These are phyloP conservation scores for Ruditapes philippinarum DNA, from an alignment of 1,140 invertebrate species.

Conservation along the genomic window DNA sequence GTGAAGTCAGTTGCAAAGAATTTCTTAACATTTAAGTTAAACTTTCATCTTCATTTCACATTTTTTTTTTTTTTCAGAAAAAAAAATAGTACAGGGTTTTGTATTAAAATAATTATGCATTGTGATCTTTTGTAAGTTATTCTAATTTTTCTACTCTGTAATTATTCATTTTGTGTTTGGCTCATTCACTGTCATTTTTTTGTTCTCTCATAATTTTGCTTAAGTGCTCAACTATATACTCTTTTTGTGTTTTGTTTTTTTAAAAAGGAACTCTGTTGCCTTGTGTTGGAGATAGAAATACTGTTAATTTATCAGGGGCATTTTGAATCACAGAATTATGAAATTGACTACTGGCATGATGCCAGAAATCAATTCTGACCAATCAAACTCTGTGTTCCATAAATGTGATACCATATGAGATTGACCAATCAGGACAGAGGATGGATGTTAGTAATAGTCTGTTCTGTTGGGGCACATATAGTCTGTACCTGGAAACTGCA, in stretches of 20 bases:
- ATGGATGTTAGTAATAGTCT: too few species aligned
- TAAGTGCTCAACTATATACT: conserved; percentile 44
- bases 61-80: too few species aligned
- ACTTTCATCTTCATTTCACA: too few species aligned
- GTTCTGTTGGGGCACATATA: not conserved
- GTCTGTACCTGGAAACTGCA: not conserved
- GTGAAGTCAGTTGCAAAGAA: too few species aligned
- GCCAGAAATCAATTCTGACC: conserved; percentile 1
- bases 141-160: not conserved
- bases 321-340: conserved; percentile 26
- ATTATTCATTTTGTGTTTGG: not conserved
- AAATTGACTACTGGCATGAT: not conserved
- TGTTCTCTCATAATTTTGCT: not conserved
- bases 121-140: not conserved
- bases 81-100: too few species aligned
- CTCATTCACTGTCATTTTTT: not conserved
- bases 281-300: not conserved
- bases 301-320: conserved; percentile 48
- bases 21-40: too few species aligned
- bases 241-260: not conserved
- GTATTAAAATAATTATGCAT: too few species aligned
- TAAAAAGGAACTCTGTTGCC: conserved; percentile 1
- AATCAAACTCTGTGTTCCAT: conserved; percentile 42
- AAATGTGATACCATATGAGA: conserved; percentile 56
- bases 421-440: conserved; percentile 49